Evolutionary conservation across 2,797 vertebrate species (phyloP).

Genomic region (Petrocephalus schoutedeni): DNA sequence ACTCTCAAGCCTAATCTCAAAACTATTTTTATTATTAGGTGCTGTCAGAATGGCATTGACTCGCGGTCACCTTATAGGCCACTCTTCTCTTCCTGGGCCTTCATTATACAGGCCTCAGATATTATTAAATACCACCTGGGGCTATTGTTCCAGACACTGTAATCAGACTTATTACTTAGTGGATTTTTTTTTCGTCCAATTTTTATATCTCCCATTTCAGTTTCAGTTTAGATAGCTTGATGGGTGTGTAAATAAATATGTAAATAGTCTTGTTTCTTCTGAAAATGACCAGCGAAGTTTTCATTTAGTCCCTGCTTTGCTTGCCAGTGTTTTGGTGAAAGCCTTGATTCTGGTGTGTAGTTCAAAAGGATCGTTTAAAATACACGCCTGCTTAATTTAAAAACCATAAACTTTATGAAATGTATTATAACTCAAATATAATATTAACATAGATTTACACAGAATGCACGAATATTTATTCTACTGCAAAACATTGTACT

Average conservation of each 20-base stretch:
- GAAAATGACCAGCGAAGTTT: too few species aligned
- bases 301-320: background rate
- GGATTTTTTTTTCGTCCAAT: too few species aligned
- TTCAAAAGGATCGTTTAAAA: background rate
- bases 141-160: background rate
- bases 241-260: too few species aligned
- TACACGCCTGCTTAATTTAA: background rate
- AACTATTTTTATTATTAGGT: background rate
- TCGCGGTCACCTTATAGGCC: background rate
- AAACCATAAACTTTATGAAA: background rate
- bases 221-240: too few species aligned
- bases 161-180: too few species aligned
- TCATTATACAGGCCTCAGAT: background rate
- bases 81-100: background rate
- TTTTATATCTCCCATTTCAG: too few species aligned
- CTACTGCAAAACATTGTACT: background rate
- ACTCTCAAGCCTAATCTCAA: background rate
- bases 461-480: background rate
- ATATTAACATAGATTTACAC: background rate
- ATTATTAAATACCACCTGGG: background rate
- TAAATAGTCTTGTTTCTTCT: too few species aligned
- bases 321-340: background rate
- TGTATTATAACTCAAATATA: background rate
- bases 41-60: background rate
- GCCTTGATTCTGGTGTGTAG: background rate